Conservation (phyloP, 2,888 invertebrate species). For the Xiphydria camelus region DNA sequence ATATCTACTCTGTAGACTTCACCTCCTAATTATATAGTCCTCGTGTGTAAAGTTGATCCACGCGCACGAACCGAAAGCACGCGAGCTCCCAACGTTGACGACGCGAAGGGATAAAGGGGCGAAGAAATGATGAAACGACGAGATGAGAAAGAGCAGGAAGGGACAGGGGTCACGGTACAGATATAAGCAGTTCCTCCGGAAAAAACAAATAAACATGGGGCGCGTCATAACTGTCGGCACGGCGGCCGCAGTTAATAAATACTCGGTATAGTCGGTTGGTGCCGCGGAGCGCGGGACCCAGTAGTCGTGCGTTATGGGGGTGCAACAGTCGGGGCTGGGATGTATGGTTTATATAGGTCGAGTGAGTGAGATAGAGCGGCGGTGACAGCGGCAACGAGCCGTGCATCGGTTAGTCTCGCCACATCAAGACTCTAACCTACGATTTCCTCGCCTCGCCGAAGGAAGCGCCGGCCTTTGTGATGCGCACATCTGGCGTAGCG, state of each 20-base stretch:
- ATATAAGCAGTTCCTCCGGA: conserved; percentile 23
- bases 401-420: conserved; percentile 56
- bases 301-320: conserved; percentile 12
- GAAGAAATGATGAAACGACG: no score
- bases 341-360: conserved; percentile 13
- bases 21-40: no score
- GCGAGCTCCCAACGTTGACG: no score
- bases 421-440: conserved; percentile 51
- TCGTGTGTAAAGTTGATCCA: no score
- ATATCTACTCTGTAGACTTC: no score
- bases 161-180: no score
- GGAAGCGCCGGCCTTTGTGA: no score
- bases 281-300: conserved; percentile 7
- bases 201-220: conserved; percentile 34
- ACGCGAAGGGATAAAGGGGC: no score
- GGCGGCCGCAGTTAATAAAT: conserved; percentile 44
- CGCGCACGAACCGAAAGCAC: no score
- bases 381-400: conserved; percentile 56
- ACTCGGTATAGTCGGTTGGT: no score
- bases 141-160: no score
- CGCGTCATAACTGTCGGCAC: conserved; percentile 48
- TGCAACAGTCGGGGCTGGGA: not conserved
- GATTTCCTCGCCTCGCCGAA: conserved; percentile 24
- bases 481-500: not conserved
- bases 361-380: conserved; percentile 45